These are phyloP conservation scores for Pseudopleuronectes americanus DNA, from an alignment of 2,797 vertebrate species.

Conservation along the genomic window DNA sequence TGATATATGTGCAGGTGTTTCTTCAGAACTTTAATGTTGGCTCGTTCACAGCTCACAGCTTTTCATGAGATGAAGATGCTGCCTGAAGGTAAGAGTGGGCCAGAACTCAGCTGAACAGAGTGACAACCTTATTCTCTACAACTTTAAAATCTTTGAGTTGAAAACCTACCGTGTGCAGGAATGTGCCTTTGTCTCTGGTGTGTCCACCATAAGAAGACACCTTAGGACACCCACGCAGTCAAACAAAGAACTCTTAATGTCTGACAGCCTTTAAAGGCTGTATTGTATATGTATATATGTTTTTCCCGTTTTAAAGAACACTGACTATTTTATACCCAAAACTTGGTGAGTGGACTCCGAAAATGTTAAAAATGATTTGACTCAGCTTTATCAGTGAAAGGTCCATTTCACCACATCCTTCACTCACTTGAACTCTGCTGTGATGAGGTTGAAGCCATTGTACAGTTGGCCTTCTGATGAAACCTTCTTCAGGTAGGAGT, in stretches of 20 bases:
- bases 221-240: slow-evolving; percentile 22
- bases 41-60: slow-evolving; percentile 36
- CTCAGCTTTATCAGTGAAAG: background rate
- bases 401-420: slow-evolving; percentile 10
- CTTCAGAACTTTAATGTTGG: slow-evolving; percentile 57
- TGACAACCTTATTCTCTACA: no score
- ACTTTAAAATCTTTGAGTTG: slow-evolving; percentile 7
- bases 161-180: slow-evolving; percentile 15
- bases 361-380: background rate
- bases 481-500: slow-evolving; percentile 94
- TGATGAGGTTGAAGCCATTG: slow-evolving; percentile 97
- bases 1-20: slow-evolving; percentile 63
- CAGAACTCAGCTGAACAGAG: no score
- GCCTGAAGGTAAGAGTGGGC: no score
- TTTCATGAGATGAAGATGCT: no score
- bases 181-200: slow-evolving; percentile 4
- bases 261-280: background rate
- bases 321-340: background rate
- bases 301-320: background rate
- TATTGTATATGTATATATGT: no score
- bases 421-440: slow-evolving; percentile 95
- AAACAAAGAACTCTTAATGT: slow-evolving; percentile 19
- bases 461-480: slow-evolving; percentile 92
- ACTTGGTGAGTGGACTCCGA: background rate
- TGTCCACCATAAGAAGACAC: background rate